phyloP scores from a whole-genome alignment of 2,888 invertebrate genomes.

The Eupithecia insigniata region DNA sequence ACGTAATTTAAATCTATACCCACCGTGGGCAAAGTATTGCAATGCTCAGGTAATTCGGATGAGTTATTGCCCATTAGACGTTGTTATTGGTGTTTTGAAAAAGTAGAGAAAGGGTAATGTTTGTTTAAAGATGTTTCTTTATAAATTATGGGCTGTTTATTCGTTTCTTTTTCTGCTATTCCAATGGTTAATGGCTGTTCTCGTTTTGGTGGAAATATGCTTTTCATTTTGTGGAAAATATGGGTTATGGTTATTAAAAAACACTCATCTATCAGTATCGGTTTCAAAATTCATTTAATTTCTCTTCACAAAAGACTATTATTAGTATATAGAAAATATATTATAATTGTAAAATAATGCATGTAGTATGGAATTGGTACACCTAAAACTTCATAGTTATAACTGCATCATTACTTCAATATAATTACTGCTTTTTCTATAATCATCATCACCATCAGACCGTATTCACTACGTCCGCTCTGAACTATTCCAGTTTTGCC shows the following conservation, averaged over 20 bases:
- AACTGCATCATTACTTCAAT: too few relatives aligned
- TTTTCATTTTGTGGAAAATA: conserved; percentile 6
- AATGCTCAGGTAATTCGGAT: conserved; percentile 68
- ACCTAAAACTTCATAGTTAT: too few relatives aligned
- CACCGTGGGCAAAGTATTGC: conserved; percentile 60
- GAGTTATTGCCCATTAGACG: conserved; percentile 70
- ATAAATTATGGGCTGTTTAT: conserved; percentile 14
- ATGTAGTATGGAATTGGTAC: too few relatives aligned
- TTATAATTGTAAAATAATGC: too few relatives aligned
- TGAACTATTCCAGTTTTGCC: too few relatives aligned
- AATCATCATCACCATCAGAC: too few relatives aligned
- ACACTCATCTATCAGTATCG: too few relatives aligned
- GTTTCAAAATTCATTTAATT: too few relatives aligned
- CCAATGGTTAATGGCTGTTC: conserved; percentile 10
- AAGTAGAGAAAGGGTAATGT: conserved; percentile 47
- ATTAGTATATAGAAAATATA: too few relatives aligned
- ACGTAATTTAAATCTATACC: conserved; percentile 61
- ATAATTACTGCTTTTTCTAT: too few relatives aligned
- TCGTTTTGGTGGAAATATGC: conserved; percentile 11
- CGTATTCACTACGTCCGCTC: too few relatives aligned
- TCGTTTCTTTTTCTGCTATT: conserved; percentile 37
- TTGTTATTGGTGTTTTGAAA: conserved; percentile 66
- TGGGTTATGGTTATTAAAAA: background rate
- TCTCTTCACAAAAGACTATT: too few relatives aligned
- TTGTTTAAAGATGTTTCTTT: conserved; percentile 30